phyloP scores from a whole-genome alignment of 2,888 invertebrate genomes.

The Choreutis nemorana region DNA sequence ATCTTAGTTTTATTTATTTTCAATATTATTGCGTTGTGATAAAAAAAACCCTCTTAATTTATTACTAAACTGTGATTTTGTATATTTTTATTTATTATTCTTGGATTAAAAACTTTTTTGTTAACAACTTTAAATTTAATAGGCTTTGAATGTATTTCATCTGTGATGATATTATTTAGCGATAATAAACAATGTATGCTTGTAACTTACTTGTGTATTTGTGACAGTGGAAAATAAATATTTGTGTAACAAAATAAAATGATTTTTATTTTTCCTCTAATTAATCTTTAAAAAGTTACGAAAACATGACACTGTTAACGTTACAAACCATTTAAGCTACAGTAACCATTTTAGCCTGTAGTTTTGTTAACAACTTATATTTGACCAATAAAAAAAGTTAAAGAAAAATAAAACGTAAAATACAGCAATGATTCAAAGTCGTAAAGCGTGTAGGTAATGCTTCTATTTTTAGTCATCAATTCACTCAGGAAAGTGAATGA shows the following conservation, averaged over 20 bases:
- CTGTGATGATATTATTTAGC: conserved; percentile 56
- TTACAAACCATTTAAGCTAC: no score
- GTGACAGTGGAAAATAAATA: conserved; percentile 51
- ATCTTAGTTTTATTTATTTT: conserved; percentile 16
- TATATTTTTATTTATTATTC: conserved; percentile 25
- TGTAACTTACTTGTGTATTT: conserved; percentile 46
- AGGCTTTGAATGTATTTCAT: conserved; percentile 40
- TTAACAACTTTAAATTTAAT: conserved; percentile 11
- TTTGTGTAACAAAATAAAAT: conserved; percentile 41
- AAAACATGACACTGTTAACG: no score
- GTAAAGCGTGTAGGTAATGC: no score
- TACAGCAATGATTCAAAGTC: no score
- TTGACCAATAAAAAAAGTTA: no score
- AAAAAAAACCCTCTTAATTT: no score
- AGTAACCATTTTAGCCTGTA: no score
- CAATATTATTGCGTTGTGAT: conserved; percentile 31
- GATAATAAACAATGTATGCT: conserved; percentile 35
- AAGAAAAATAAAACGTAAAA: no score
- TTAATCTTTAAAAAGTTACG: not conserved
- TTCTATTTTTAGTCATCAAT: no score
- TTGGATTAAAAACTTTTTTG: conserved; percentile 17
- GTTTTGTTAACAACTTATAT: no score
- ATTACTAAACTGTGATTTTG: conserved; percentile 50
- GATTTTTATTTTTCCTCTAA: not conserved
- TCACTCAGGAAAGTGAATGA: no score